Base-by-base conservation (phyloP, 2,113 vertebrate species). In the Catharus minimus region DNA sequence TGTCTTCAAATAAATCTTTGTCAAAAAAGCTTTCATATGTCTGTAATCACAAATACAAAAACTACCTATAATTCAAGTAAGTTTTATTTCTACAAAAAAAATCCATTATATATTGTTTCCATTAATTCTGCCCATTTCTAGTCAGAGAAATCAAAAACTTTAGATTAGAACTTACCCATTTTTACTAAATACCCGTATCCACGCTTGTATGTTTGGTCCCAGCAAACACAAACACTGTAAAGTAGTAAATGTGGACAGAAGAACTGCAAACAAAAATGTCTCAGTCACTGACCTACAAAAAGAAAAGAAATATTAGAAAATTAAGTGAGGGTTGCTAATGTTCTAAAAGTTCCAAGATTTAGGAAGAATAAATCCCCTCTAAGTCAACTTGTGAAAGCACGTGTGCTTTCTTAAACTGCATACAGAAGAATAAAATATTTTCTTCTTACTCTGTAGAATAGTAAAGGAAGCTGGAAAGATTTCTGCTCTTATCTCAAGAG, bases 111-210 rank as follows among this genome's bases (percentile, higher is more conserved):
- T 10, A n/a, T 13, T 32, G 7, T 46, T 87, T 49, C 39, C 38
- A 69, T 18, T 26, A 69, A 73, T 75, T 71, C 39, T 33, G 13
- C 30, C 20, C 1, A 13, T 46, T 88, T 88, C 38, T 60, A 9
- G 33, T 55, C 21, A 9, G 39, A 7, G 12, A 86, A 71, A 28
- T 13, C 21, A 84, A 36, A 82, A 87, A 62, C n/a, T 75, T 66
- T 17, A 39, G 12, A 62, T 43, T 10, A 65, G 73, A 92, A 96
- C 97, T 96, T 96, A 99, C 99, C 99, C 99, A 36, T 99, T 99
- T 85, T 98, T 98, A 97, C 98, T 99, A 96, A 99, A 99, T 61
- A 99, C 99, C 78, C 98, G 97, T 82, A 99, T 98, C 99, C 99
- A 99, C 2, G 98, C 98, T 93, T 98, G 99, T 66, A 99, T 49